Base-by-base conservation (phyloP, 2,113 vertebrate species). In the Eurystomus gularis region DNA sequence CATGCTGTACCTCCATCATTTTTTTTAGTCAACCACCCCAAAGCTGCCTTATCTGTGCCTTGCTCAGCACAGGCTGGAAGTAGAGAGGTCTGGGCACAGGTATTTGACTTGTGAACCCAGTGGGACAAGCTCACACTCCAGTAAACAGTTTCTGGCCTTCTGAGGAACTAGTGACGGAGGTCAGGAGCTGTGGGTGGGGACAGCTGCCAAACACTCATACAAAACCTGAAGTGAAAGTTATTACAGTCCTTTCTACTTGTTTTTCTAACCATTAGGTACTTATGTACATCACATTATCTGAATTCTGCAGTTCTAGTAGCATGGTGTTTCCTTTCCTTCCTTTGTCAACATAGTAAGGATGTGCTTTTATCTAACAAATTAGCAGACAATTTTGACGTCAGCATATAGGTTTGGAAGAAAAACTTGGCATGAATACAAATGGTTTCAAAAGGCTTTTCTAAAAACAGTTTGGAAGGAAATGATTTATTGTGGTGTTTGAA, bases 321-420 rank as follows among this genome's bases (percentile, higher is more conserved):
- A 17, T 6, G 20, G n/a, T 75, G 69, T 52, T 83, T 80, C 40
- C 71, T 44, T 52, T 46, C 51, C 42, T 58, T 70, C 31, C 54
- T 94, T 75, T 51, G 46, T 49, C 69, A 78, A 29, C 52, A 12
- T 1, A 20, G 39, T 8, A 40, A 81, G 44, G 42, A 48, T 23
- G 31, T 10, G 18, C 58, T 84, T 89, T 82, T 42, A 64, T 55
- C 84, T 75, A 48, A 46, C 69, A 93, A 87, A 94, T 75, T 7
- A 84, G 51, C 82, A 87, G 65, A 17, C 33, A 35, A 68, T 51
- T 93, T 3, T 90, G 94, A 85, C 1, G 39, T 48, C 52, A 68
- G 78, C 40, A 54, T 49, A 7, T 4, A 52, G 73, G 21, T 79
- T 77, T 77, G 52, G n/a, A 40, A 75, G n/a, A 25, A 69, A 79